Conservation (phyloP, 1,140 invertebrate genomes). For the Leptestheria dahalacensis region DNA sequence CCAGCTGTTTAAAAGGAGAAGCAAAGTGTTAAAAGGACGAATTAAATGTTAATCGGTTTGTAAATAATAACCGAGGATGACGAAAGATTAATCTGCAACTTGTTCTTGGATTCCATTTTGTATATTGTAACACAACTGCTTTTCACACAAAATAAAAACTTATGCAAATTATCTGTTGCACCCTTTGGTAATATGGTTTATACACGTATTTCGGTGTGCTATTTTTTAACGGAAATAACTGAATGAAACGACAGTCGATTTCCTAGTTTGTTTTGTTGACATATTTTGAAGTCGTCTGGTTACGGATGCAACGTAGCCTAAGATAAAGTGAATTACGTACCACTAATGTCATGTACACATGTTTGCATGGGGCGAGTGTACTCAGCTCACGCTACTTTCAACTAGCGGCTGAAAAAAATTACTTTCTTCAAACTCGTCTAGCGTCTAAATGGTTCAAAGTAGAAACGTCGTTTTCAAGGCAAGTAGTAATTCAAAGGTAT, state of each 20-base stretch:
- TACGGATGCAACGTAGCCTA: neutral
- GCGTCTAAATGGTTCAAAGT: too few species aligned
- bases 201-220: too few species aligned
- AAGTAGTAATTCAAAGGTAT: too few species aligned
- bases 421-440: neutral
- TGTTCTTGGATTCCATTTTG: too few species aligned
- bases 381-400: neutral
- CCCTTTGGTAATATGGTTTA: conserved; percentile 5
- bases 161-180: neutral
- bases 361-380: neutral
- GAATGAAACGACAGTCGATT: too few species aligned
- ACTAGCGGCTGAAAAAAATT: neutral
- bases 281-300: neutral
- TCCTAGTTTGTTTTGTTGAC: neutral
- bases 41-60: too few species aligned
- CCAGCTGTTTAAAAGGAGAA: conserved; percentile 1
- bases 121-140: neutral
- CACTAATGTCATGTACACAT: neutral
- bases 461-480: too few species aligned
- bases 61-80: too few species aligned
- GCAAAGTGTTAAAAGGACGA: too few species aligned
- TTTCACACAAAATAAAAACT: neutral
- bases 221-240: too few species aligned
- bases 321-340: neutral
- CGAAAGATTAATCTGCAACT: too few species aligned